Evolutionary conservation across 2,888 invertebrate species (phyloP), one percentile per base, ranked within the genome.

Genomic region (Lucinisca nassula): DNA sequence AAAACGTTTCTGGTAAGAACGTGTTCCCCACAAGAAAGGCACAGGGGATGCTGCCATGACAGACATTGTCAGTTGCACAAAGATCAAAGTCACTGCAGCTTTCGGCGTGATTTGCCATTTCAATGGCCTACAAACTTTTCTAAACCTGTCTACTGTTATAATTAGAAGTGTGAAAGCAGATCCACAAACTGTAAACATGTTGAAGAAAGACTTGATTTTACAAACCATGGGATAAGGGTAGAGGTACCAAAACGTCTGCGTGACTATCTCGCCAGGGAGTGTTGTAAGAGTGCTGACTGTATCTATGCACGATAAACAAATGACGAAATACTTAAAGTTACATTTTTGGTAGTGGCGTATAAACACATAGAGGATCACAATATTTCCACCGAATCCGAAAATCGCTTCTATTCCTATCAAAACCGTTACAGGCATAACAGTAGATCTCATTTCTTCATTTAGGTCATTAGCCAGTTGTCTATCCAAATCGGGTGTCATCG

Each of bases 271-370:
- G 0, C 74, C 84, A n/a, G 84, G 84, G 6, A 84, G 40, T 17
- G 84, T 84, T 12, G 84, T 84, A 27, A 72, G 8, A 51, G 79
- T 79, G 58, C 79, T 79, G 6, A 61, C 72, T 24, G 79, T 37
- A 30, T 84, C 84, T 38, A 79, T 84, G 0, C 79, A 24, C 17
- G 84, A 79, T n/a, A 84, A 35, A 8, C 72, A 61, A 27, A 84
- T 74, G 55, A 84, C 79, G 74, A 84, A 84, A 35, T 79, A 84
- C 51, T 79, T 84, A 30, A 84, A 84, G 38, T 84, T 84, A 35
- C 84, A 84, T 45, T 45, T 51, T 27, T 40, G 72, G 37, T 76
- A 84, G 21, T 79, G 73, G 45, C 49, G 61, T 17, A 24, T 37
- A 45, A 74, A 84, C 38, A 84, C 61, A 45, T 73, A 55, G 24